Evolutionary conservation across 1,140 invertebrate species (phyloP), one percentile per base, ranked within the genome.

Genomic region (Leptoteleia sp.): DNA sequence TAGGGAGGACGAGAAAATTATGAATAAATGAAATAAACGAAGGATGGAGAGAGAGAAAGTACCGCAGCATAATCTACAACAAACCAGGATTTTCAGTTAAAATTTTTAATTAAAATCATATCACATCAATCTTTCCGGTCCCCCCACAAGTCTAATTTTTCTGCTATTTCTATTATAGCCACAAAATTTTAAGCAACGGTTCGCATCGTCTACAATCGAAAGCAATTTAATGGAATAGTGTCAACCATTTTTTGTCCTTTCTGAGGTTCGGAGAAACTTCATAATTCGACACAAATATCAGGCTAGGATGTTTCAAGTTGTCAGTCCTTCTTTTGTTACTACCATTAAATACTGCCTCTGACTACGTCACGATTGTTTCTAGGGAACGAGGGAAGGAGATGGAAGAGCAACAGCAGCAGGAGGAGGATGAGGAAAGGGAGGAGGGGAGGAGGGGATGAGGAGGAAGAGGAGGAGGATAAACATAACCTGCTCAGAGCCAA

Each of bases 221-320:
- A 16, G 15, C 40, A 19, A 11, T 45, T 67, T 54, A 50, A 40
- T 50, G 38, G 9, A 42, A 12, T 12, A 19, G 65, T 57, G 43
- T 47, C 52, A 59, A 70, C 22, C 1, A 54, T 54, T 67, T 67
- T 64, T 64, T 64, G 33, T 42, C 19, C 3, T 8, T 4, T 40
- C 22, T 29, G 11, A 17, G 22, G 33, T 57, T 70, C 52, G 22
- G 11, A 25, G 50, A 68, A 68, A 45, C 33, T 27, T 45, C 31
- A 70, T 70, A 59, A 59, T 22, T 35, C 35, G 65, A 50, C 33
- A 40, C 33, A 62, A 62, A 45, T 72, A 72, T 72, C 68, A 19
- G 38, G 12, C 29, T 6, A 38, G 22, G 54, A 40, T 59, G 35
- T 50, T 70, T 72, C 29, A 17, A 73, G 37, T 62, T 65, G 57